Conservation (phyloP, 2,888 invertebrate species). For the Dicyrtoma fusca region DNA sequence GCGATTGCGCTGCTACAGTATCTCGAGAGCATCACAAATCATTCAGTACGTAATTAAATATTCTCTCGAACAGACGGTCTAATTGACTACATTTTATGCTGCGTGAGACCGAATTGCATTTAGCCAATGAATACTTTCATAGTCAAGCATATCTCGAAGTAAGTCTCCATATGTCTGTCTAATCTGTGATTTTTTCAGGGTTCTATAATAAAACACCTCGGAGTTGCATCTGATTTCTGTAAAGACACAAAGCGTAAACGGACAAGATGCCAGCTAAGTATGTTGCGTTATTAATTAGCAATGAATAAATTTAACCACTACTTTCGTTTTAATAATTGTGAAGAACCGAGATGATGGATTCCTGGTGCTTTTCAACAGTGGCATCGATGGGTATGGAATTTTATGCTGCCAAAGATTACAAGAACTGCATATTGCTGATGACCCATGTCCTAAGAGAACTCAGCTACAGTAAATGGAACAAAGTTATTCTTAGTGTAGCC, state of each 20-base stretch:
- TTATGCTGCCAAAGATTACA: conserved; percentile 45
- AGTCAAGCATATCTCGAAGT: no score
- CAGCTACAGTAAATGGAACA: conserved; percentile 49
- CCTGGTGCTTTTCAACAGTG: conserved; percentile 43
- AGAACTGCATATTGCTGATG: conserved; percentile 52
- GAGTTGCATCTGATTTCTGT: conserved; percentile 56
- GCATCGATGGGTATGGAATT: conserved; percentile 54
- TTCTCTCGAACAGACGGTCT: no score
- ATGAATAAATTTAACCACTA: background rate
- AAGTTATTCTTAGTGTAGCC: conserved; percentile 45
- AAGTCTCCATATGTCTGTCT: no score
- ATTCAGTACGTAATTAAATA: conserved; percentile 50
- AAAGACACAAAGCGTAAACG: conserved; percentile 45
- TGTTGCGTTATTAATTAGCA: conserved; percentile 17
- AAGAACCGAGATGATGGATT: background rate
- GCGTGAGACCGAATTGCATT: background rate
- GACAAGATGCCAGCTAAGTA: conserved; percentile 54
- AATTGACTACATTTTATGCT: no score
- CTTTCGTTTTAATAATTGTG: no score
- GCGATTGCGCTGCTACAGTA: conserved; percentile 43
- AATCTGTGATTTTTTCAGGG: conserved; percentile 39
- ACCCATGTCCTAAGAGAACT: conserved; percentile 54
- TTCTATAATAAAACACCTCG: conserved; percentile 48
- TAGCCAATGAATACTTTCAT: background rate
- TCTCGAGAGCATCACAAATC: conserved; percentile 43